Conservation (phyloP, 2,888 invertebrate genomes). For the Stenchaetothrips biformis region DNA sequence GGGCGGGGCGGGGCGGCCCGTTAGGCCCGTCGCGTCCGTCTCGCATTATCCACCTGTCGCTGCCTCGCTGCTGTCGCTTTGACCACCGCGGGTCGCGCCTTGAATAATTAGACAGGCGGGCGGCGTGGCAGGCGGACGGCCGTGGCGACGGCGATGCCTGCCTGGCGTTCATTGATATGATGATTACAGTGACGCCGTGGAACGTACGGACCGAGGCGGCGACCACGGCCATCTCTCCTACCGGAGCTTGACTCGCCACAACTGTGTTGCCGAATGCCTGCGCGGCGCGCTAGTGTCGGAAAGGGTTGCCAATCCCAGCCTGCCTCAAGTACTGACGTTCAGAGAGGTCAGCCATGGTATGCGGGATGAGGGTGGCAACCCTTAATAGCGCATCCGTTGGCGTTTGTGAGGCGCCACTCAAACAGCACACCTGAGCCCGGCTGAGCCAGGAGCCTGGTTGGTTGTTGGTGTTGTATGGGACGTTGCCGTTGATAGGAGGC, state of each 20-base stretch:
- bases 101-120: not conserved
- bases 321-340: too few relatives aligned
- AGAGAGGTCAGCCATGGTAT: too few relatives aligned
- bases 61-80: not conserved
- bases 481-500: constrained; percentile 51
- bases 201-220: not conserved
- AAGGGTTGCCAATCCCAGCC: not conserved
- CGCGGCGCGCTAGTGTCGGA: too few relatives aligned
- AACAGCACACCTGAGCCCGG: constrained; percentile 35
- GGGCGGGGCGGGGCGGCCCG: not conserved
- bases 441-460: constrained; percentile 36
- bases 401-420: too few relatives aligned
- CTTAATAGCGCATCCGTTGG: too few relatives aligned
- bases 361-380: too few relatives aligned
- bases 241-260: too few relatives aligned
- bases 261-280: too few relatives aligned
- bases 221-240: too few relatives aligned
- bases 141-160: not conserved
- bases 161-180: constrained; percentile 12
- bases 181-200: not conserved
- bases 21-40: too few relatives aligned
- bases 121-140: too few relatives aligned
- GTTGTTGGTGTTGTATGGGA: constrained; percentile 43
- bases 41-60: constrained; percentile 12
- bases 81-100: not conserved